phyloP scores from a whole-genome alignment of 2,113 vertebrate genomes.

The Cyanoliseus patagonus region DNA sequence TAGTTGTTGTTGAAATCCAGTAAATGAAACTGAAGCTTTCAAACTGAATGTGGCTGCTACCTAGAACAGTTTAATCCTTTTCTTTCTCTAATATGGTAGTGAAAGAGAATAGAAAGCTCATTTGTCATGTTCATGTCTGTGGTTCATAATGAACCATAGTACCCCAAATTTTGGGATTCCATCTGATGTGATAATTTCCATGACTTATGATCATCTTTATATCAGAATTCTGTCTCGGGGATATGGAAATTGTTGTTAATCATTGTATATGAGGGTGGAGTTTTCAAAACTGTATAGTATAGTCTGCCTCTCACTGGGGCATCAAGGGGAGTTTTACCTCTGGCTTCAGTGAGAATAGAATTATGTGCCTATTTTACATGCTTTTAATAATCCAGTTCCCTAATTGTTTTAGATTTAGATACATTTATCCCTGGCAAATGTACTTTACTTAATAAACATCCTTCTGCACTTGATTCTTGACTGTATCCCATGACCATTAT shows the following conservation, averaged over 20 bases:
- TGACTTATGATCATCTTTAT: not conserved
- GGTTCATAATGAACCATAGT: not conserved
- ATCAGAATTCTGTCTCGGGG: not conserved
- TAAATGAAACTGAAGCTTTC: not conserved
- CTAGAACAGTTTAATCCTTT: not conserved
- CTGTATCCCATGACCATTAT: not conserved
- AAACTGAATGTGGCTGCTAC: not conserved
- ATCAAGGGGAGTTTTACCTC: not conserved
- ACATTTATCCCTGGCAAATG: not conserved
- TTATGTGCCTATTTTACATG: not conserved
- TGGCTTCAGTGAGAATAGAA: not conserved
- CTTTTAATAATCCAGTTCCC: not conserved
- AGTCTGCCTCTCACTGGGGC: not conserved
- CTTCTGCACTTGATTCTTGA: not conserved
- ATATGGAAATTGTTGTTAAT: not conserved
- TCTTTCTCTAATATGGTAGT: not conserved
- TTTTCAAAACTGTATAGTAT: not conserved
- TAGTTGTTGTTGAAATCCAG: not conserved
- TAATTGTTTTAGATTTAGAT: not conserved
- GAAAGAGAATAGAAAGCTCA: not conserved
- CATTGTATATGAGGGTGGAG: not conserved
- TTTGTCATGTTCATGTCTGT: not conserved
- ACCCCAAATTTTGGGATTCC: not conserved
- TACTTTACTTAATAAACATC: not conserved
- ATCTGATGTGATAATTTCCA: not conserved